These are phyloP conservation scores for Chaetodon trifasciatus DNA, from an alignment of 2,797 vertebrate species.

Conservation along the genomic window DNA sequence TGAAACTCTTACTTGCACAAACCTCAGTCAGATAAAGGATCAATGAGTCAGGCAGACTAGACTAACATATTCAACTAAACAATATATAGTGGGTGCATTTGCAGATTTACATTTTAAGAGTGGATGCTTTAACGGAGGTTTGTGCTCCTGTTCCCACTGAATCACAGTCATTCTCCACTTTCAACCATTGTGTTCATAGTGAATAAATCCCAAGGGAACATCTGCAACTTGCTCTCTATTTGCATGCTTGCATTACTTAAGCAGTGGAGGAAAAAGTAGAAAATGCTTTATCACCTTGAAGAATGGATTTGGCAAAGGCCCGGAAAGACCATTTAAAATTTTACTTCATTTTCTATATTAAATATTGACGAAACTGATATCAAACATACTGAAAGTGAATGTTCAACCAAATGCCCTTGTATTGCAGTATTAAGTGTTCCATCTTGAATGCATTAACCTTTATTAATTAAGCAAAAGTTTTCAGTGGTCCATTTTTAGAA, in stretches of 20 bases:
- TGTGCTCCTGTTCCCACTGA: not conserved
- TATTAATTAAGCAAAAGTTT: constrained; percentile 74
- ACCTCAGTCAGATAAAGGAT: too few relatives aligned
- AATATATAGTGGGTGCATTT: too few relatives aligned
- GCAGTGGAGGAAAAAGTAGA: not conserved
- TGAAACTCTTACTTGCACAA: too few relatives aligned
- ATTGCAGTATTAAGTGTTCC: constrained; percentile 65
- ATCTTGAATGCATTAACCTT: constrained; percentile 75
- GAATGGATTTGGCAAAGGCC: constrained; percentile 22
- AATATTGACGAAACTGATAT: constrained; percentile 63
- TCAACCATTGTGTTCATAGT: not conserved
- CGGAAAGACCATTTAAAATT: constrained; percentile 37
- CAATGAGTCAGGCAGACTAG: too few relatives aligned
- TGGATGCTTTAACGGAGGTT: too few relatives aligned
- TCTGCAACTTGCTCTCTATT: not conserved
- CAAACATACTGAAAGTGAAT: constrained; percentile 55
- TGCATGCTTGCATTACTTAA: constrained; percentile 9
- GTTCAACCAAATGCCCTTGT: constrained; percentile 60
- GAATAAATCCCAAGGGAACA: constrained; percentile 9
- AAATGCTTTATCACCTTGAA: constrained; percentile 11
- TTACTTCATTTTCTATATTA: constrained; percentile 53
- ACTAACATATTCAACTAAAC: too few relatives aligned
- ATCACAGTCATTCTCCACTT: not conserved
- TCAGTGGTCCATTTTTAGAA: constrained; percentile 71
- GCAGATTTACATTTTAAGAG: too few relatives aligned